Evolutionary conservation across 2,113 vertebrate genomes (phyloP).

Genomic region (Syngnathus floridae): DNA sequence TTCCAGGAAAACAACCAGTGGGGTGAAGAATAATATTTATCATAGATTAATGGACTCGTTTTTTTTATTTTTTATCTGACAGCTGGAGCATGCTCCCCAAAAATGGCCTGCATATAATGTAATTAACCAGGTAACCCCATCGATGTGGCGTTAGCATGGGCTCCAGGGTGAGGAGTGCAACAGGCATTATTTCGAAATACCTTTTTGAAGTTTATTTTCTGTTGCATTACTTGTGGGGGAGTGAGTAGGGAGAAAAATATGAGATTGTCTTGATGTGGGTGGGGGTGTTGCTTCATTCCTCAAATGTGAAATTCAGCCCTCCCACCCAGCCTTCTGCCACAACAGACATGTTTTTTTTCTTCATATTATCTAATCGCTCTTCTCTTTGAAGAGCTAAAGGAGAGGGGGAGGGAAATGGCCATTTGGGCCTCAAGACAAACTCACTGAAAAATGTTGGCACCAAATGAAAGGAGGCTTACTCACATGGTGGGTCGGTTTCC

Average conservation of each 20-base stretch:
- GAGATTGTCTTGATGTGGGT: slow-evolving; percentile 61
- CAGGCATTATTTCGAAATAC: slow-evolving; percentile 62
- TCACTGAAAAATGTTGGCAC: slow-evolving; percentile 78
- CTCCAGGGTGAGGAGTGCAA: slow-evolving; percentile 58
- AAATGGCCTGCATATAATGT: slow-evolving; percentile 51
- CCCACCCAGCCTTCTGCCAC: slow-evolving; percentile 65
- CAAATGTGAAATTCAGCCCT: slow-evolving; percentile 68
- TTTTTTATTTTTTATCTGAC: slow-evolving; percentile 16
- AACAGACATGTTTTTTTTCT: slow-evolving; percentile 62
- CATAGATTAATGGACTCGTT: slow-evolving; percentile 27
- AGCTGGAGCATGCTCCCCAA: slow-evolving; percentile 28
- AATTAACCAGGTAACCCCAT: slow-evolving; percentile 64
- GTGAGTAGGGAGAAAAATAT: slow-evolving; percentile 40
- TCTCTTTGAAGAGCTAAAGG: slow-evolving; percentile 65
- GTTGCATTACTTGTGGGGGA: slow-evolving; percentile 56
- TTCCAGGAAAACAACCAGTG: slow-evolving; percentile 45
- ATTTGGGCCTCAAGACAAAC: slow-evolving; percentile 73
- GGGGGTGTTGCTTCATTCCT: slow-evolving; percentile 62
- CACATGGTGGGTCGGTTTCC: slow-evolving; percentile 75
- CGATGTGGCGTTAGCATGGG: slow-evolving; percentile 54
- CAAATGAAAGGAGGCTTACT: slow-evolving; percentile 74
- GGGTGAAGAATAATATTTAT: slow-evolving; percentile 47
- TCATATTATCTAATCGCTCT: slow-evolving; percentile 68
- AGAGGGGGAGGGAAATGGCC: slow-evolving; percentile 54
- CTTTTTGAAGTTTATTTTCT: slow-evolving; percentile 66